phyloP scores from a whole-genome alignment of 2,113 vertebrate genomes.

The Sinocyclocheilus grahami region DNA sequence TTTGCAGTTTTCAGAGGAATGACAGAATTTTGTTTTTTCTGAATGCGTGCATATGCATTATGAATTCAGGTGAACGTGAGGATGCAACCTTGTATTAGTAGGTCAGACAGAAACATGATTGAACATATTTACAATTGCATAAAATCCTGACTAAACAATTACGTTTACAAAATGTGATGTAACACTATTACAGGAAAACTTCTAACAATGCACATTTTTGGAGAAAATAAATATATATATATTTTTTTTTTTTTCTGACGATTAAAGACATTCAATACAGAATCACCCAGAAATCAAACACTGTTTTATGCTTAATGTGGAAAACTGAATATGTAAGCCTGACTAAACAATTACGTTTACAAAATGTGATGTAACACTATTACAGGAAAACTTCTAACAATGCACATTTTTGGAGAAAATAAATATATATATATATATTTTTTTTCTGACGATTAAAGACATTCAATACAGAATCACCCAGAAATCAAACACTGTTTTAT shows the following conservation, averaged over 20 bases:
- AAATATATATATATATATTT: background rate
- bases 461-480: slow-evolving; percentile 13
- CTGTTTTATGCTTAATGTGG: slow-evolving; percentile 19
- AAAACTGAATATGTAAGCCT: background rate
- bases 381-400: background rate
- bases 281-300: slow-evolving; percentile 20
- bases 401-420: background rate
- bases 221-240: slow-evolving; percentile 5
- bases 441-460: background rate
- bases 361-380: background rate
- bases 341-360: background rate
- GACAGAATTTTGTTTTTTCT: background rate
- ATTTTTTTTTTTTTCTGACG: background rate
- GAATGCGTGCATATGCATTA: background rate
- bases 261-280: slow-evolving; percentile 20
- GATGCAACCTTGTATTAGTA: slow-evolving; percentile 3
- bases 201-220: background rate
- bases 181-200: background rate
- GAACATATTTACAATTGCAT: slow-evolving; percentile 33
- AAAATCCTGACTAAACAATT: background rate
- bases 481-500: slow-evolving; percentile 22
- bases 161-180: background rate
- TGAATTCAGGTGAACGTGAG: background rate
- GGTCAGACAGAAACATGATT: background rate
- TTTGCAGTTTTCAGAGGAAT: slow-evolving; percentile 10